Conservation (phyloP, 2,888 invertebrate genomes). For the Seira musarum region DNA sequence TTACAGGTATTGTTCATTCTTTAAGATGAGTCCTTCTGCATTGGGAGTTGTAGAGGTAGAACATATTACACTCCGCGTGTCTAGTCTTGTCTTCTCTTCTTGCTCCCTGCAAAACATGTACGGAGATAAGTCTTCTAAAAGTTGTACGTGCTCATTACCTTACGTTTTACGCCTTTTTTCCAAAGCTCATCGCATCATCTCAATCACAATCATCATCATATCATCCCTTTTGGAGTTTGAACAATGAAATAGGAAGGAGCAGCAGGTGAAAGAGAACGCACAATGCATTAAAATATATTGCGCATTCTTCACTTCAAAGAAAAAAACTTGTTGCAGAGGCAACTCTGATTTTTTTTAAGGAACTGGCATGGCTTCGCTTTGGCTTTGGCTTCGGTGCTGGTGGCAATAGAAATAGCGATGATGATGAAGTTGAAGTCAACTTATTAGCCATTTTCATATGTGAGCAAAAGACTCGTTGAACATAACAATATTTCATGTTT, state of each 20-base stretch:
- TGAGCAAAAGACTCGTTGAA: too few species aligned
- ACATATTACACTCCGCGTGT: too few species aligned
- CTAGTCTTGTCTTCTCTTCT: too few species aligned
- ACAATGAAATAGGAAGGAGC: not conserved
- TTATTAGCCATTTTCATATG: too few species aligned
- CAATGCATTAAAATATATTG: too few species aligned
- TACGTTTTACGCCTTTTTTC: not conserved
- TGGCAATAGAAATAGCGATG: too few species aligned
- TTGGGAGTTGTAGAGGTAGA: too few species aligned
- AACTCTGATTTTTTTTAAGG: constrained; percentile 4
- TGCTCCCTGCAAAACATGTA: not conserved
- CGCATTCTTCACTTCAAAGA: too few species aligned
- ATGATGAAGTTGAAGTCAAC: too few species aligned
- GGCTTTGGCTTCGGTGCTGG: not conserved
- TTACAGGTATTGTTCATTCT: constrained; percentile 1
- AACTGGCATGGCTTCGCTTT: not conserved
- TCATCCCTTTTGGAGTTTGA: constrained; percentile 6
- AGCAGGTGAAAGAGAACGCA: constrained; percentile 26
- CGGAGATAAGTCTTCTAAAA: not conserved
- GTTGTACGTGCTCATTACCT: not conserved
- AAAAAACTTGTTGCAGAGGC: not conserved
- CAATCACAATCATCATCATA: not conserved
- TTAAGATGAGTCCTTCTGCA: too few species aligned
- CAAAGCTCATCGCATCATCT: not conserved
- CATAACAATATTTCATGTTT: too few species aligned